A percentile compares a stretch with the other conserved stretches of the same genome.
Evolutionary conservation across 2,797 vertebrate species (phyloP).

Genomic region (Amblyopsis hoosieri): DNA sequence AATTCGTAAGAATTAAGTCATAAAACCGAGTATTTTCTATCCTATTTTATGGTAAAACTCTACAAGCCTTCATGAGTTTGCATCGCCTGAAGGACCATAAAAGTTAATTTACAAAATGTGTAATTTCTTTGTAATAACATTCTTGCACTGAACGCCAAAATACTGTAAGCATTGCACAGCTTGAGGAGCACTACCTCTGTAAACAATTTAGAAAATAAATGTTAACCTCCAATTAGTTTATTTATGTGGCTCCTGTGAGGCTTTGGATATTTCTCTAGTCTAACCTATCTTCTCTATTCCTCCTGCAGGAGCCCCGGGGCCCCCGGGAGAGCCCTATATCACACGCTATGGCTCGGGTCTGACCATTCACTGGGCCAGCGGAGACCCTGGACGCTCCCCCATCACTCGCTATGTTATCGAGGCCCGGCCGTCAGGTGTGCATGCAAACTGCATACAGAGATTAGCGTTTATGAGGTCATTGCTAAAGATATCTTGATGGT

Average conservation of each 20-base stretch:
- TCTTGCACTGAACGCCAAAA: not conserved
- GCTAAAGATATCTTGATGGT: constrained; percentile 1
- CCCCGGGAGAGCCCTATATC: constrained; percentile 92
- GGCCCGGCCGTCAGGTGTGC: constrained; percentile 92
- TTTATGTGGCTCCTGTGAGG: not conserved
- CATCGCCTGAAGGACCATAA: too few relatives aligned
- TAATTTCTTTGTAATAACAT: too few relatives aligned
- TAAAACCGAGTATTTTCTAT: too few relatives aligned
- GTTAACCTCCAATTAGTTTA: not conserved
- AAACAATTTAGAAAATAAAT: not conserved
- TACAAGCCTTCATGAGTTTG: too few relatives aligned
- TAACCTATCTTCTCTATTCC: not conserved
- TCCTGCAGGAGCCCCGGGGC: constrained; percentile 87
- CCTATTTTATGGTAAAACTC: too few relatives aligned
- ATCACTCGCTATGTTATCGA: constrained; percentile 96
- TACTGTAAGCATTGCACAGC: not conserved
- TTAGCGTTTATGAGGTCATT: not conserved
- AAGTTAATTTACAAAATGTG: too few relatives aligned
- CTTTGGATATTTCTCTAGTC: constrained; percentile 10
- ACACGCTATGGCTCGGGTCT: constrained; percentile 90
- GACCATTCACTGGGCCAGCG: constrained; percentile 95
- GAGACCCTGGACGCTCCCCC: constrained; percentile 90
- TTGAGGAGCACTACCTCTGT: not conserved
- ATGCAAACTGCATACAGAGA: not conserved
- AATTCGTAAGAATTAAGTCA: too few relatives aligned